Conservation (phyloP, 2,113 vertebrate species). For the Parus major region DNA sequence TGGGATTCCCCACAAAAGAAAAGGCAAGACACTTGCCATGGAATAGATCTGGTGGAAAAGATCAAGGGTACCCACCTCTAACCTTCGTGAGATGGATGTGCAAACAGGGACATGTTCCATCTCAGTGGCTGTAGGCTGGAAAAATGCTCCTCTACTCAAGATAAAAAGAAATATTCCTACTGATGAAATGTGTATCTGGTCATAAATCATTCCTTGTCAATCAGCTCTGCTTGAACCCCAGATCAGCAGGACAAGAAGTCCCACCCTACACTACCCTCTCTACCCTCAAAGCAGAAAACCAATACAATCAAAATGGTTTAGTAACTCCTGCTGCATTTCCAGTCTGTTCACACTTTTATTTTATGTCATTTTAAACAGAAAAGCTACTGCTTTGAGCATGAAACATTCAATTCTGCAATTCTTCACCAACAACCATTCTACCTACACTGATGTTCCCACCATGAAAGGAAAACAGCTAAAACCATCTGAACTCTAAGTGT, state of each 20-base stretch:
- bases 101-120: neutral
- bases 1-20: neutral
- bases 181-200: neutral
- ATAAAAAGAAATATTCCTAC: neutral
- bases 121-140: neutral
- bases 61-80: neutral
- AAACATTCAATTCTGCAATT: neutral
- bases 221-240: neutral
- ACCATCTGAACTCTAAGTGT: neutral
- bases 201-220: neutral
- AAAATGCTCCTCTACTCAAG: neutral
- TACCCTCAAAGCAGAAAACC: neutral
- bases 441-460: neutral
- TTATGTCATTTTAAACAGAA: neutral
- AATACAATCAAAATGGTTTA: neutral
- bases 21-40: neutral
- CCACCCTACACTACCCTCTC: neutral
- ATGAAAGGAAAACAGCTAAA: neutral
- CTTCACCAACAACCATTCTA: neutral
- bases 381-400: neutral
- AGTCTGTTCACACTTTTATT: neutral
- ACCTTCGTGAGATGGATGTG: neutral
- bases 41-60: neutral
- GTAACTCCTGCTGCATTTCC: neutral
- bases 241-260: neutral